Evolutionary conservation across 2,797 vertebrate species (phyloP).

Genomic region (Esox masquinongy): DNA sequence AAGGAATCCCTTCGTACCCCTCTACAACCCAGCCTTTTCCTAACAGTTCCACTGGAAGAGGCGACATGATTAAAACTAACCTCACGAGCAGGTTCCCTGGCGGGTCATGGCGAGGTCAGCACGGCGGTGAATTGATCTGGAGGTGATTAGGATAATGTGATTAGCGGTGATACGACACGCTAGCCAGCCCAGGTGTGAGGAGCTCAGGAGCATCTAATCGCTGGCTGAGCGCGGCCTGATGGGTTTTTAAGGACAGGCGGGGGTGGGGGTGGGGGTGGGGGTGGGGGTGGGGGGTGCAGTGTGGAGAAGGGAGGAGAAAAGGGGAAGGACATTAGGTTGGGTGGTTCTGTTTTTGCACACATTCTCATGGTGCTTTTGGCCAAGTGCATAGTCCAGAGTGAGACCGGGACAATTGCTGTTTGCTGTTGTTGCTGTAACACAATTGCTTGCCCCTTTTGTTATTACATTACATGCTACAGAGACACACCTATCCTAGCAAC

Average conservation of each 20-base stretch:
- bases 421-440: background rate
- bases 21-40: background rate
- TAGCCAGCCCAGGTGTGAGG: constrained; percentile 63
- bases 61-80: constrained; percentile 57
- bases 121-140: constrained; percentile 60
- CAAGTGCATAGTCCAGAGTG: background rate
- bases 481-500: background rate
- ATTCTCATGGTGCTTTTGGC: background rate
- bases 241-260: constrained; percentile 16
- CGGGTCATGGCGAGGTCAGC: constrained; percentile 54
- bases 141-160: constrained; percentile 66
- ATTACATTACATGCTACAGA: background rate
- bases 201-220: constrained; percentile 24
- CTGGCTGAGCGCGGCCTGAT: constrained; percentile 21
- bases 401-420: background rate
- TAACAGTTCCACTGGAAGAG: constrained; percentile 32
- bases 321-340: constrained; percentile 6
- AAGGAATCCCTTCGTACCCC: constrained; percentile 45
- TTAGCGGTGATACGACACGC: constrained; percentile 65
- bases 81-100: constrained; percentile 49
- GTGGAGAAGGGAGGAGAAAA: background rate
- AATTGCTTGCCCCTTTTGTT: background rate
- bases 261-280: background rate
- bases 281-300: background rate
- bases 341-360: constrained; percentile 19